Base-by-base conservation (phyloP, 2,888 invertebrate species). In the Mycalesis mineus region DNA sequence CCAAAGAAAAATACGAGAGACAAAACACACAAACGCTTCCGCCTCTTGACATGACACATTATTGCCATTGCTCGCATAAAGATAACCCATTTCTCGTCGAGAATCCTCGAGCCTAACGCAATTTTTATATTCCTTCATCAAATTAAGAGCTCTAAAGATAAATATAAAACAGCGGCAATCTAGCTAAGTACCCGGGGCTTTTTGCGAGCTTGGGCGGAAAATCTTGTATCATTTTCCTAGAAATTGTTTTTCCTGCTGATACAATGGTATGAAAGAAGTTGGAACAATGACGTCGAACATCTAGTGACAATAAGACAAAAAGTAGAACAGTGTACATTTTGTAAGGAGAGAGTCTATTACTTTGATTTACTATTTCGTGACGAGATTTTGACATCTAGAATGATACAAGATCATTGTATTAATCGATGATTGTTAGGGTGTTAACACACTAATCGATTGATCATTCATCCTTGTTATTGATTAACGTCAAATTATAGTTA, bases 51-150 rank as follows among this genome's bases (percentile, higher is more conserved):
- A 37, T 55, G 31, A 52, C 52, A 56, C 47, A 55, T 56, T 49
- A 36, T 40, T 55, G 45, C 50, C 36, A 36, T 41, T 57, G 36
- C 65, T 61, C 58, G 62, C 48, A 31, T 48, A 41, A 31, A 55
- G 40, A 55, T 44, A 54, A 52, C 40, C 40, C 51, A 52, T 52
- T 52, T 56, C 44, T 52, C 55, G 36, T 31, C 37, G 17, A 37
- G 50, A 29, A 53, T 31, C 28, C 58, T 66, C 62, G 71, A 52
- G 69, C 73, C 73, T 78, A 79, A 80, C 73, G 77, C 72, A 75
- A 70, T 79, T 82, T 83, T 82, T 81, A 81, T 80, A 80, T 78
- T 76, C 75, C 68, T 67, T 80, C 80, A 79, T 83, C 78, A 81
- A 82, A 83, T 84, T 82, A 84, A 82, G 77, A 77, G 68, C 69